Evolutionary conservation across 2,113 vertebrate species (phyloP), one percentile per base, ranked within the genome.

Genomic region (Tyrannus savana): DNA sequence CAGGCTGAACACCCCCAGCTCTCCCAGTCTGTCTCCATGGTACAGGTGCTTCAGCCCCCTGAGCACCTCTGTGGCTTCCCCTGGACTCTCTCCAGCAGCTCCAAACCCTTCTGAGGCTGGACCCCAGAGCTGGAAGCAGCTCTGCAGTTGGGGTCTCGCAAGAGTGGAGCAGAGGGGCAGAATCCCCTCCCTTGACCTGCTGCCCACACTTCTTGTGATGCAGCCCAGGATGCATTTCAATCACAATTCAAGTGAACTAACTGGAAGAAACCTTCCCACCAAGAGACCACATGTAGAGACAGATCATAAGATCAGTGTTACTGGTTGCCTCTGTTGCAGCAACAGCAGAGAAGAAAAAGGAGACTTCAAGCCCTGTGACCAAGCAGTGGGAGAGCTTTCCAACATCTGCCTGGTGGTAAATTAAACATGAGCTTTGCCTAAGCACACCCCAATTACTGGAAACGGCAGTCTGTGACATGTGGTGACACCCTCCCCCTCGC

Each of bases 221-320:
- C 35, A 55, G 53, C 46, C 47, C 55, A 27, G 53, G 47, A 76
- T 31, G 25, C 21, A 14, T 47, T 55, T 21, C 14, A 53, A 19
- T 12, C 55, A 19, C 63, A 63, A 3, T n/a, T 60, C 15, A 47
- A 50, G 24, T 7, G 41, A 80, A 58, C 24, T n/a, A 46, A 75
- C 47, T 68, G 35, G 52, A 46, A 75, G 47, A 52, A 89, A 39
- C 25, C 19, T 39, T 60, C 41, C 33, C 41, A 31, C 23, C 39
- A 31, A 24, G 27, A 79, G n/a, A 39, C 28, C 28, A 33, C 30
- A 7, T 0, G 4, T 2, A 60, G 28, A 59, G n/a, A 19, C 0
- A 1, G 33, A 58, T 75, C 69, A 55, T 47, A 30, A 63, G 62
- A 22, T 35, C 74, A 12, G 15, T 0, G 37, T 7, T 81, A 52